These are phyloP conservation scores for Pristionchus japonicus DNA, from an alignment of 2,888 invertebrate species.

Conservation along the genomic window DNA sequence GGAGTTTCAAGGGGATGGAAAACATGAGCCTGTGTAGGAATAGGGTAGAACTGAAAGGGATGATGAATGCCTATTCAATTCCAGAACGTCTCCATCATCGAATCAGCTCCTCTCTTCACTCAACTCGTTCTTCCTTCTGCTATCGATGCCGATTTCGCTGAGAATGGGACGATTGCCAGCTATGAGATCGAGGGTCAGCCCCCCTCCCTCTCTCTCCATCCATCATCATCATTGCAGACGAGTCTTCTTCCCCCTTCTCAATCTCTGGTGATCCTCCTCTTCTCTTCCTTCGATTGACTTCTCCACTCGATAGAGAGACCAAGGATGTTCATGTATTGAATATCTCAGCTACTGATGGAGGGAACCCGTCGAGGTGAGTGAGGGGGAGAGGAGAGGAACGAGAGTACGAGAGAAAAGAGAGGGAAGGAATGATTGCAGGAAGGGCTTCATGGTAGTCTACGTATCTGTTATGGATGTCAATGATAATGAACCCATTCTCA, in stretches of 20 bases:
- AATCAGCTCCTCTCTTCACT: neutral
- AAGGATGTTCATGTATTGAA: neutral
- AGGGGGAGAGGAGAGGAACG: neutral
- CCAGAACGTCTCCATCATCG: neutral
- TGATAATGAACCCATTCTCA: slow-evolving; percentile 20
- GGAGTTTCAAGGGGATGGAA: neutral
- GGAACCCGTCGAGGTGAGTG: slow-evolving; percentile 23
- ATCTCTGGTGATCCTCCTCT: slow-evolving; percentile 42
- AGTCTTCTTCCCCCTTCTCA: neutral
- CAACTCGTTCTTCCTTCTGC: slow-evolving; percentile 42
- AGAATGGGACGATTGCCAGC: slow-evolving; percentile 31
- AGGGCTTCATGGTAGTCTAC: slow-evolving; percentile 33
- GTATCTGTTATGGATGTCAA: slow-evolving; percentile 27
- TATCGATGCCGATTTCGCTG: slow-evolving; percentile 11
- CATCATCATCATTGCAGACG: neutral
- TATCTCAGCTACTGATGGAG: slow-evolving; percentile 40
- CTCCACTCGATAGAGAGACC: slow-evolving; percentile 6
- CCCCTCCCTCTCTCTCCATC: neutral
- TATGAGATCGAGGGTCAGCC: slow-evolving; percentile 30
- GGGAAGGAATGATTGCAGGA: neutral
- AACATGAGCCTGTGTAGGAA: neutral
- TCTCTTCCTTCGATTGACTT: neutral
- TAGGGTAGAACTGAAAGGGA: neutral
- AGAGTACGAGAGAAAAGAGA: neutral
- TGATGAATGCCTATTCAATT: no score